Base-by-base conservation (phyloP, 1,140 invertebrate genomes). In the Gryon sp. region DNA sequence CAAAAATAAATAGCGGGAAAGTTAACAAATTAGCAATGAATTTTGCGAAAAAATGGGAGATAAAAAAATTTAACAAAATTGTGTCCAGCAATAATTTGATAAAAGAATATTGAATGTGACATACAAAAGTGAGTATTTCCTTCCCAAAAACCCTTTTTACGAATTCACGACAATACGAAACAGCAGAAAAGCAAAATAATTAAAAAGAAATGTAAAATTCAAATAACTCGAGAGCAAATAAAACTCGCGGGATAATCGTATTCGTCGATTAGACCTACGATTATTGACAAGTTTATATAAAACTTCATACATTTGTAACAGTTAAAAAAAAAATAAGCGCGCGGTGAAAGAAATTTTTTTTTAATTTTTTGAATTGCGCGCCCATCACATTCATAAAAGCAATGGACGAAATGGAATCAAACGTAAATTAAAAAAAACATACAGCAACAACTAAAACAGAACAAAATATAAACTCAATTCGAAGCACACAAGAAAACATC, bases 131-230 rank as follows among this genome's bases (percentile, higher is more conserved):
- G n/a, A n/a, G 40, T 9, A 3, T 26, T 14, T 16, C 24, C 14
- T 70, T 53, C 30, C 28, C 26, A 14, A 7, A 48, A n/a, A n/a
- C n/a, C 48, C 41, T 68, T 63, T 70, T 24, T 70, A 68, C 36
- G 76, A 82, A 77, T 79, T 72, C 75, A 80, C 69, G 80, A 82
- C 79, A 82, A 83, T 74, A 74, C 70, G 55, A 22, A 53, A 6
- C 12, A 38, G 15, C 34, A 38, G n/a, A n/a, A 62, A 70, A 62
- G 11, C 18, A 60, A 43, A 69, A 59, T 36, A 68, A 57, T 20
- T 19, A 59, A 32, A 24, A 20, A 32, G 9, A 32, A 6, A 6
- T n/a, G n/a, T 11, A 40, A 40, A 36, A 32, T n/a, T n/a, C n/a
- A 66, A 34, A 30, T 20, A 19, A 41, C 32, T 46, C 20, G 20